Percentiles rank a stretch among this genome's conserved stretches.
These are phyloP conservation scores for Riptortus pedestris DNA, from an alignment of 1,140 invertebrate genomes.

Conservation along the genomic window DNA sequence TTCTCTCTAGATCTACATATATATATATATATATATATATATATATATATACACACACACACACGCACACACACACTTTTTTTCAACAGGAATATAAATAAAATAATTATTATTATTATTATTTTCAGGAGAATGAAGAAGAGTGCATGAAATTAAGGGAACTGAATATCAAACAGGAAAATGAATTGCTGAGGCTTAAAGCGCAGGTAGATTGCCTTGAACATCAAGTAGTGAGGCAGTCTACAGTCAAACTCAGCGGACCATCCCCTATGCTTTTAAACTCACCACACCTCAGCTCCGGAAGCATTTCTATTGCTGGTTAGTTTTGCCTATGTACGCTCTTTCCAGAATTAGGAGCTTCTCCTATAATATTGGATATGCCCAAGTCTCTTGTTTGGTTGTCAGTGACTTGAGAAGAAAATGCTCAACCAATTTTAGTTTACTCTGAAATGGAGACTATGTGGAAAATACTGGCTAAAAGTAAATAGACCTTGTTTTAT, in stretches of 20 bases:
- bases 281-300: background rate
- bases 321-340: background rate
- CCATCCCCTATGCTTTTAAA: background rate
- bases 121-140: background rate
- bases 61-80: no score
- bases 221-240: background rate
- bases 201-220: background rate
- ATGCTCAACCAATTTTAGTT: no score
- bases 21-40: no score
- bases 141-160: background rate
- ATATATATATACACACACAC: no score
- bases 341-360: background rate
- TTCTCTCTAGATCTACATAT: no score
- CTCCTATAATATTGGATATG: background rate
- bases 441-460: no score
- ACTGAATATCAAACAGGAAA: background rate
- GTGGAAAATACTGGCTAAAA: no score
- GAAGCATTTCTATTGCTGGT: background rate
- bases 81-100: background rate
- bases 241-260: background rate
- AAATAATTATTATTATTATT: background rate
- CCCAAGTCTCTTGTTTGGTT: background rate
- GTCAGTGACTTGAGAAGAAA: no score
- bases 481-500: no score
- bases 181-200: background rate